Base-by-base conservation (phyloP, 2,113 vertebrate genomes). In the Halichoerus grypus region DNA sequence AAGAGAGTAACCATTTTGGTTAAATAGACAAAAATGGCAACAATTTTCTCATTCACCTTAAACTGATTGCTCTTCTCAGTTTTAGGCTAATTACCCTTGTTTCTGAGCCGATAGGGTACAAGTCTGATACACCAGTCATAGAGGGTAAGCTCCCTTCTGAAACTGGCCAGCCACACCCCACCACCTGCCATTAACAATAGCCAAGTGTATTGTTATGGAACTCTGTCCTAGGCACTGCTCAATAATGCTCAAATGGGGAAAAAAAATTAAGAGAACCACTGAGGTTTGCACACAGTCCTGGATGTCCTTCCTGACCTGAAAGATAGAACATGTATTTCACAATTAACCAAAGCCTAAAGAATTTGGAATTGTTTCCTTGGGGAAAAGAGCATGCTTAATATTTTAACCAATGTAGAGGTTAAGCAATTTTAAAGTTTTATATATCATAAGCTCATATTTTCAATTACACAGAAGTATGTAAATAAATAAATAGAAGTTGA, bases 121-220 rank as follows among this genome's bases (percentile, higher is more conserved):
- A 33, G 1, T 76, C 82, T 33, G 6, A 88, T 59, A 33, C 4
- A 4, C 5, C 3, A 55, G 0, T 55, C 16, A 84, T 1, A 49
- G 3, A 15, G 13, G 4, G 1, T 88, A 4, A 72, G 19, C 18
- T 28, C 16, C 24, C 1, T 91, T 18, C 19, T n/a, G 10, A 42
- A 59, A 89, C 5, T 67, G n/a, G 33, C 26, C 5, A 42, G 4
- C 0, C 1, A 65, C 6, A 0, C 8, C 61, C 15, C 15, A 72
- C 36, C 3, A 14, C 36, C 36, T 0, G 1, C 46, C 55, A 26
- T 8, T 4, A 59, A 74, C 53, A 94, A 19, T 13, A 55, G 18
- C 19, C 39, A 22, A 26, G 11, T 39, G 36, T 86, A 11, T 88
- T 86, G 15, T 24, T 6, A 65, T 9, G 16, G 33, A 4, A 9